Conservation (phyloP, 2,113 vertebrate genomes). For the Equus quagga region DNA sequence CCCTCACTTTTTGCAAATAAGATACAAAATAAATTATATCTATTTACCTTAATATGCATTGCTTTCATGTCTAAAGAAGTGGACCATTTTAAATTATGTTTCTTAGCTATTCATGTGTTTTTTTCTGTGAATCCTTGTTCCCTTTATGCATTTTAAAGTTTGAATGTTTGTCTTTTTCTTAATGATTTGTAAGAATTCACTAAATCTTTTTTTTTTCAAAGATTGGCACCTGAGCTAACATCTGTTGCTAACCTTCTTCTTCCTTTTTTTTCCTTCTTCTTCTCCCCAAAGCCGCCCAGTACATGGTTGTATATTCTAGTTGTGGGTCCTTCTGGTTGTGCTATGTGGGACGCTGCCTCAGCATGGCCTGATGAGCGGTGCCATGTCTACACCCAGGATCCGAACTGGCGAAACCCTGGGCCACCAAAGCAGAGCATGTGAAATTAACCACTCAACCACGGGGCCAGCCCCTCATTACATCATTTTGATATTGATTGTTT, state of each 20-base stretch:
- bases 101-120: slow-evolving; percentile 13
- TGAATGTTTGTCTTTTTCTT: background rate
- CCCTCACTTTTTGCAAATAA: background rate
- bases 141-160: slow-evolving; percentile 20
- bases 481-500: background rate
- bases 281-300: no score
- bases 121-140: background rate
- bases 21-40: background rate
- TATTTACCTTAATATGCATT: background rate
- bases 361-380: no score
- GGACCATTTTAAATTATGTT: background rate
- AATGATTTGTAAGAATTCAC: background rate
- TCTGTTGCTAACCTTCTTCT: no score
- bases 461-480: background rate
- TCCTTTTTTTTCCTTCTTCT: no score
- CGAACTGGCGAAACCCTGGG: no score
- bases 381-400: no score
- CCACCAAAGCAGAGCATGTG: no score
- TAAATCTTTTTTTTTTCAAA: background rate
- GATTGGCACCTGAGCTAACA: no score
- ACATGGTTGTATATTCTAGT: no score
- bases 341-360: no score
- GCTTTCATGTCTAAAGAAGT: background rate
- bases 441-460: no score
- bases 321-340: no score